These are phyloP conservation scores for Pangasius sanitwongsei DNA, from an alignment of 2,797 vertebrate species.

Conservation along the genomic window DNA sequence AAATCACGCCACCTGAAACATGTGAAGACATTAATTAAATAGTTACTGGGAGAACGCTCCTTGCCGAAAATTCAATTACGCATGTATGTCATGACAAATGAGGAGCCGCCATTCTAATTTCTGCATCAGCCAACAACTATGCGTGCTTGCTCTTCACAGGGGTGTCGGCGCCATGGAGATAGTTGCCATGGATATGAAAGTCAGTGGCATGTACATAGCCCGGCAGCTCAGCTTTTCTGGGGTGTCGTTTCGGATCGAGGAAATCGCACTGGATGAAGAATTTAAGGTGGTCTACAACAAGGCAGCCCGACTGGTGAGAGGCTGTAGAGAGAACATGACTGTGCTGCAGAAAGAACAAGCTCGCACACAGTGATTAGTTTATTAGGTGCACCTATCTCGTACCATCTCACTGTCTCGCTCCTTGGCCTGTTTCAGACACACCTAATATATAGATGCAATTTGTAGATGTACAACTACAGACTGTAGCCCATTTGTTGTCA, in stretches of 20 bases:
- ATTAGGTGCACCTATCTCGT: too few species aligned
- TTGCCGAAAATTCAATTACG: neutral
- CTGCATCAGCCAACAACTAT: neutral
- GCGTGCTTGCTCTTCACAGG: conserved; percentile 67
- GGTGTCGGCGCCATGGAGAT: conserved; percentile 99
- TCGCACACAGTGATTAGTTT: neutral
- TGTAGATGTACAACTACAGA: neutral
- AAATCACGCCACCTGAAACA: neutral
- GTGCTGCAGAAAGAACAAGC: neutral
- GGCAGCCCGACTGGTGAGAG: conserved; percentile 89
- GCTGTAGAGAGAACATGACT: neutral
- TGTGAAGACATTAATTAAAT: neutral
- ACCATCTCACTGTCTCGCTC: neutral
- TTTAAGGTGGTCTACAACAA: conserved; percentile 94
- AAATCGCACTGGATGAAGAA: conserved; percentile 87
- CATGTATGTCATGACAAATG: neutral
- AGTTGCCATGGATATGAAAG: conserved; percentile 99
- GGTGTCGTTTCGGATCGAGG: conserved; percentile 94
- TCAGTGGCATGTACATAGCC: conserved; percentile 98
- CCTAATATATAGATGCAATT: neutral
- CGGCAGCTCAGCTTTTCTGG: conserved; percentile 97
- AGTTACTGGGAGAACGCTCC: too few species aligned
- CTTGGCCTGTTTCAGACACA: neutral
- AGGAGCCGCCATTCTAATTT: neutral
- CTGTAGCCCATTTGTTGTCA: neutral